A percentile compares a stretch with the other conserved stretches of the same genome.
Evolutionary conservation across 2,888 invertebrate genomes (phyloP).

Genomic region (Creontiades dilutus): DNA sequence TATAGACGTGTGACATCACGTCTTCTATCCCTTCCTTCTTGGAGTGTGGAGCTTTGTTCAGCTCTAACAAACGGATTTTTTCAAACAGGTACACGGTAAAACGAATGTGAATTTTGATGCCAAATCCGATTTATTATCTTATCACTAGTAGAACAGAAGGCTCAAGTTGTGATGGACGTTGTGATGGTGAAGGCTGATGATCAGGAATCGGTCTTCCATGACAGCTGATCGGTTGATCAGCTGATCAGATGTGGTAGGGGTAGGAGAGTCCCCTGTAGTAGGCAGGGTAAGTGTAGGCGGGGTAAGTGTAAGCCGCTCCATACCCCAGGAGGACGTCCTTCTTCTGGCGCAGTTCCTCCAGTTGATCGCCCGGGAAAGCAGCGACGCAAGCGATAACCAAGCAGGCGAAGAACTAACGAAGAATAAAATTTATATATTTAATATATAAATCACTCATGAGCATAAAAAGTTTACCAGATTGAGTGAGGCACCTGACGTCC

Average conservation of each 20-base stretch:
- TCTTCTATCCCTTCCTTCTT: no score
- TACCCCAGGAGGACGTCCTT: conserved; percentile 5
- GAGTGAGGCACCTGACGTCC: no score
- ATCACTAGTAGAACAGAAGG: neutral
- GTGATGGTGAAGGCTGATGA: neutral
- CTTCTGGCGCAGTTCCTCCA: neutral
- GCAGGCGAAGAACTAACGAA: neutral
- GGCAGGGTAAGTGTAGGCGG: neutral
- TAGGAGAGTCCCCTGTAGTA: conserved; percentile 10
- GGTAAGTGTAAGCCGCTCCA: neutral
- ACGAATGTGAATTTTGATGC: no score
- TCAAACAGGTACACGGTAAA: no score
- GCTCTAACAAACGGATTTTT: no score
- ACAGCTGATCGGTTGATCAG: neutral
- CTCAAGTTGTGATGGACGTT: neutral
- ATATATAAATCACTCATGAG: no score
- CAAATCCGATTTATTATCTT: neutral
- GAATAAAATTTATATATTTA: no score
- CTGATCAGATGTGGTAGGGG: neutral
- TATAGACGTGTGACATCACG: no score
- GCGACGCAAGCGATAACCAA: conserved; percentile 15
- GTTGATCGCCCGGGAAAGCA: conserved; percentile 17
- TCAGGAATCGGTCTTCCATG: neutral
- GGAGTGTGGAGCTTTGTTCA: no score
- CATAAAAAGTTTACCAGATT: no score